A percentile compares a stretch with the other conserved stretches of the same genome.
Evolutionary conservation across 2,113 vertebrate species (phyloP).

Genomic region (Notarius quadriscutis): DNA sequence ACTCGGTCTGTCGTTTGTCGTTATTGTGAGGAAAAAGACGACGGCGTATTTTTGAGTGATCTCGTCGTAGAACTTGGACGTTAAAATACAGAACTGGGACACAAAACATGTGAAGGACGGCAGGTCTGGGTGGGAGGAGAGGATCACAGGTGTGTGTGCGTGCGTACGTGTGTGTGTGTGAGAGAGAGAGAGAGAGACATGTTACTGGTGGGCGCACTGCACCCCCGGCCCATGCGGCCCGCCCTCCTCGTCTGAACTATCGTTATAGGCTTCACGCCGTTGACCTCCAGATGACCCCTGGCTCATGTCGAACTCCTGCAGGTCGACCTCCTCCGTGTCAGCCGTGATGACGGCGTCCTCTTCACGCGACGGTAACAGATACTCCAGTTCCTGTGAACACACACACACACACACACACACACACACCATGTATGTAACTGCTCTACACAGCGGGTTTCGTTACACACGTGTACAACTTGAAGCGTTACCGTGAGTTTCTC

Average conservation of each 20-base stretch:
- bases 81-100: not conserved
- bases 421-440: not conserved
- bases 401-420: not conserved
- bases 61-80: not conserved
- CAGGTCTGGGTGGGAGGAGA: not conserved
- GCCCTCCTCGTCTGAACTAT: conserved; percentile 96
- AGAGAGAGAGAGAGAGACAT: not conserved
- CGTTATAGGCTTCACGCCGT: conserved; percentile 93
- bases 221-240: conserved; percentile 95
- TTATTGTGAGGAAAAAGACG: not conserved
- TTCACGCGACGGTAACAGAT: conserved; percentile 91
- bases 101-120: not conserved
- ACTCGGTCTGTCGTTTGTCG: not conserved
- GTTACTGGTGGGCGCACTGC: conserved; percentile 96
- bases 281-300: conserved; percentile 86
- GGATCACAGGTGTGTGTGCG: conserved; percentile 37
- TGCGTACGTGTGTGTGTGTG: conserved; percentile 26
- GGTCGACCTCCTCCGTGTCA: conserved; percentile 93
- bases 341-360: conserved; percentile 84
- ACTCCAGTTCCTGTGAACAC: conserved; percentile 86
- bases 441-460: not conserved
- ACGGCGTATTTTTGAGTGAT: not conserved
- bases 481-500: conserved; percentile 90
- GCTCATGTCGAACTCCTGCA: conserved; percentile 91
- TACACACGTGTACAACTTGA: not conserved